These are phyloP conservation scores for Calephelis virginiensis DNA, from an alignment of 1,140 invertebrate species.

Conservation along the genomic window DNA sequence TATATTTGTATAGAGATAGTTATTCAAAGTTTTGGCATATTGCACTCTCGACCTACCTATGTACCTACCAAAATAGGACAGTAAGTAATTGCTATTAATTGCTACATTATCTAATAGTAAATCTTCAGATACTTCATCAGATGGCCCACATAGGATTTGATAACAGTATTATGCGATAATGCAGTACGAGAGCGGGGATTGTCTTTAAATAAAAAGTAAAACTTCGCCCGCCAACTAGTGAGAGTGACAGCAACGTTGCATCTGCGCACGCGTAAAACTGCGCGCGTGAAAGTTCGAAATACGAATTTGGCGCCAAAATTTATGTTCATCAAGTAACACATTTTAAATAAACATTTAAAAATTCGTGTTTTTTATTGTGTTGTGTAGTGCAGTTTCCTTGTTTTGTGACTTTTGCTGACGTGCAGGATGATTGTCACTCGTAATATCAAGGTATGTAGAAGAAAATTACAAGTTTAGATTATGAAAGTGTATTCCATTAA, in stretches of 20 bases:
- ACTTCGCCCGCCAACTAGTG: conserved; percentile 44
- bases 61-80: too few species aligned
- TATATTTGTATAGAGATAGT: too few species aligned
- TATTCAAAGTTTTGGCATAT: too few species aligned
- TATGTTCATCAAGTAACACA: conserved; percentile 22
- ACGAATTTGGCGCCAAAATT: conserved; percentile 45
- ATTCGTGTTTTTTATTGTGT: conserved; percentile 32
- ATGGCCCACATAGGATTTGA: conserved; percentile 51
- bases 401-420: conserved; percentile 46
- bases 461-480: background rate
- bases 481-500: background rate
- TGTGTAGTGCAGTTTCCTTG: conserved; percentile 37
- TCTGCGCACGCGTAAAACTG: conserved; percentile 41
- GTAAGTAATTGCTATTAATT: background rate
- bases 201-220: conserved; percentile 70
- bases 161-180: conserved; percentile 65
- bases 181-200: conserved; percentile 61
- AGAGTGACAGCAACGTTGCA: conserved; percentile 59
- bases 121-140: conserved; percentile 23
- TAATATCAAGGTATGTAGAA: conserved; percentile 56
- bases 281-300: conserved; percentile 59
- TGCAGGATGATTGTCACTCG: conserved; percentile 59
- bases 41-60: too few species aligned
- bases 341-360: conserved; percentile 26
- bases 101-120: conserved; percentile 24